Evolutionary conservation across 1,140 invertebrate genomes (phyloP), one percentile per base, ranked within the genome.

Genomic region (Choristoneura fumiferana): DNA sequence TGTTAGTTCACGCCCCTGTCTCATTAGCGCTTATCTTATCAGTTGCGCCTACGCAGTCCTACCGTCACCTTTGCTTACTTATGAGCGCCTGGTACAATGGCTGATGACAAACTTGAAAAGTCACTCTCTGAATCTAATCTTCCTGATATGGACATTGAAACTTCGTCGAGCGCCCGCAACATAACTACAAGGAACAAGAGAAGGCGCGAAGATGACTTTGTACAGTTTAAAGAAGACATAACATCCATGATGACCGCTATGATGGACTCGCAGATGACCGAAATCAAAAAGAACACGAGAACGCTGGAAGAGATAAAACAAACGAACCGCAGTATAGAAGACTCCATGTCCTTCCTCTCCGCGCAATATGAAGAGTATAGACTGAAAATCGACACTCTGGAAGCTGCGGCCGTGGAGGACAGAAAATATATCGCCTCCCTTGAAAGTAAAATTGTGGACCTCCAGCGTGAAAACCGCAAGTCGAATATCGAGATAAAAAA

Each of bases 401-500:
- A 58, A 52, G 12, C 5, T n/a, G 39, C 36, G 17, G 22, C 39
- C 14, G 49, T 37, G 15, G 40, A 37, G 10, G 57, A 58, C 15
- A 14, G 15, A 14, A 45, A 58, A 58, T 15, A 36, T n/a, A 49
- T 37, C 10, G 34, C 29, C n/a, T 18, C 39, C 12, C 15, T 58
- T 5, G 57, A 52, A 52, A 34, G 33, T 6, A 54, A 54, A 12
- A 37, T 54, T 4, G 0, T 12, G 17, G 52, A 54, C 13, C 34
- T 59, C 18, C 45, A 53, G 17, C 12, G 43, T 5, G 49, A 40
- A 4, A 13, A 8, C 4, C 43, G 57, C 8, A 59, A 59, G 12
- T 38, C 35, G 1, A 38, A 53, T 17, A 10, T 52, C 2, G 57
- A 59, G 33, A 59, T 59, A 1, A 53, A 54, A 54, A 59, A 58